Evolutionary conservation across 2,888 invertebrate genomes (phyloP), one percentile per base, ranked within the genome.

Genomic region (Campoplex nolae): DNA sequence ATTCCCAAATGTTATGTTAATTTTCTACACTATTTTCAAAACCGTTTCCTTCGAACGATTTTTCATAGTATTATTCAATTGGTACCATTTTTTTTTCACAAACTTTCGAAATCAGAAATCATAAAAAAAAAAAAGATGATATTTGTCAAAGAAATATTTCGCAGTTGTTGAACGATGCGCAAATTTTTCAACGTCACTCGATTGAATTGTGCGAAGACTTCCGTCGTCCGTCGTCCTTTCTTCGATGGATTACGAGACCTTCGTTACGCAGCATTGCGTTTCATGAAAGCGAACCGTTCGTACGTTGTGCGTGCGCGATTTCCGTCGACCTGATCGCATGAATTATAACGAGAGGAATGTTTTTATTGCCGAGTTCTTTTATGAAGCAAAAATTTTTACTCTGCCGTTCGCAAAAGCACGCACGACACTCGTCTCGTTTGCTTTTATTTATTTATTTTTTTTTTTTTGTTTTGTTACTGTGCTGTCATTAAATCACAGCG

Each of bases 241-340:
- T 42, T 35, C 78, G 48, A 38, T 70, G 68, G 70, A 86, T 86
- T 86, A 84, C 83, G 75, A 56, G 70, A 62, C 48, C 75, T 65
- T 71, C 51, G 81, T 86, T 86, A 81, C 84, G 81, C 73, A 73
- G 86, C 80, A 86, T 86, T 86, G 77, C 80, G 84, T 86, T 80
- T 77, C 86, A 84, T 76, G 86, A 84, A 84, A 84, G 81, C 86
- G 76, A 75, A 80, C 76, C 54, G 85, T 85, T 9, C 45, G 45
- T 45, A 28, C 28, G 23, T 70, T 3, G 45, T 38, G 45, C 48
- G 73, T 56, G 32, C 73, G 73, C 56, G 83, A 54, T 80, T 79
- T 54, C 54, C 67, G 38, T 54, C 35, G 70, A 18, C 70, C 58
- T 28, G 45, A 48, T 67, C 45, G 48, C 62, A 70, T 35, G 45